These are phyloP conservation scores for Fulica atra DNA, from an alignment of 2,113 vertebrate genomes.

Conservation along the genomic window DNA sequence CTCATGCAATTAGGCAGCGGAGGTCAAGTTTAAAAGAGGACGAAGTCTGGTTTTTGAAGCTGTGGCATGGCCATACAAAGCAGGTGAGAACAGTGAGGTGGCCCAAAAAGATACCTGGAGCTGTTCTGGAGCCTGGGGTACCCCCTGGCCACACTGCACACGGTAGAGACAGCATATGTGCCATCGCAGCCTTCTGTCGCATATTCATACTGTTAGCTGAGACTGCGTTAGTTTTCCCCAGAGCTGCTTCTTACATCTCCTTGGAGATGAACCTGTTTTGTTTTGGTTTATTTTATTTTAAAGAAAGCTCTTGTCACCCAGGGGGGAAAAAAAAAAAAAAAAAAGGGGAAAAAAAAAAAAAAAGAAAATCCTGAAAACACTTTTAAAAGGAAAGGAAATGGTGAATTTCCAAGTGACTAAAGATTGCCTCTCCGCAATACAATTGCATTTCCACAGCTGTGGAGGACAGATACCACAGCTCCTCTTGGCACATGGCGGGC, in stretches of 20 bases:
- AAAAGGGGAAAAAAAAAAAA: background rate
- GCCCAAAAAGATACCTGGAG: background rate
- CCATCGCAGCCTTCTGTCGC: accelerated
- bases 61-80: background rate
- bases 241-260: background rate
- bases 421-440: background rate
- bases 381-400: background rate
- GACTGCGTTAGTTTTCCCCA: background rate
- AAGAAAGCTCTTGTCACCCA: background rate
- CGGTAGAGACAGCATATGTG: accelerated
- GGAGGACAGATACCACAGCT: background rate
- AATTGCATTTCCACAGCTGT: background rate
- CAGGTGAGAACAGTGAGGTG: background rate
- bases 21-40: background rate
- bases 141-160: accelerated
- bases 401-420: background rate
- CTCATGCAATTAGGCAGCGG: background rate
- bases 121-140: background rate
- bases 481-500: background rate
- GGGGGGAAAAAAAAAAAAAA: too few relatives aligned
- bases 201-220: background rate
- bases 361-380: background rate
- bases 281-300: background rate
- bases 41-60: background rate
- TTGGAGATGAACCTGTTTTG: background rate